phyloP scores from a whole-genome alignment of 2,113 vertebrate genomes.

The Microcebus ravelobensis region DNA sequence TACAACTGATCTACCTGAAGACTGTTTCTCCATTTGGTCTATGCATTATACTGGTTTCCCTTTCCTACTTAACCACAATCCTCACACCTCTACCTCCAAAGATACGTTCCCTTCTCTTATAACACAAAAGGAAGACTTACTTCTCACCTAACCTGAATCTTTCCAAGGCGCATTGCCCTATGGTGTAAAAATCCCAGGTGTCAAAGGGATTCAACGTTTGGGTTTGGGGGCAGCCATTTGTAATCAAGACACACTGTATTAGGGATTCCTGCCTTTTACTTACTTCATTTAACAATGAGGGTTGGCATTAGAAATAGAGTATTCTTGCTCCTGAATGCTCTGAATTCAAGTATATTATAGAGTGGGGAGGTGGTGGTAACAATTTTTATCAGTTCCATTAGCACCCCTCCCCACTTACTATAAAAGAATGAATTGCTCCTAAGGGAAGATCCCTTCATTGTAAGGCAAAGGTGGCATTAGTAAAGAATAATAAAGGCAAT shows the following conservation, averaged over 20 bases:
- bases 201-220: neutral
- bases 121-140: slow-evolving; percentile 15
- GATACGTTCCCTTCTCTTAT: neutral
- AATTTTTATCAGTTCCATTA: slow-evolving; percentile 14
- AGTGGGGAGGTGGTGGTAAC: neutral
- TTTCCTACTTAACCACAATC: neutral
- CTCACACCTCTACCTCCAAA: neutral
- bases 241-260: neutral
- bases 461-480: neutral
- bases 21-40: neutral
- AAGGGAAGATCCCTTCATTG: neutral
- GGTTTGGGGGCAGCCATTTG: neutral
- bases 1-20: neutral
- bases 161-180: neutral
- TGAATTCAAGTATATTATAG: slow-evolving; percentile 15
- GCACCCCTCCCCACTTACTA: neutral
- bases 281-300: neutral
- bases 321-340: neutral
- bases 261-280: neutral
- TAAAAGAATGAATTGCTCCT: neutral
- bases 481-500: neutral
- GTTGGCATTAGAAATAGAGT: neutral
- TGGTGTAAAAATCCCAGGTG: neutral
- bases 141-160: neutral
- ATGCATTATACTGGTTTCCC: neutral